Evolutionary conservation across 2,113 vertebrate genomes (phyloP).

Genomic region (Chaetops frenatus): DNA sequence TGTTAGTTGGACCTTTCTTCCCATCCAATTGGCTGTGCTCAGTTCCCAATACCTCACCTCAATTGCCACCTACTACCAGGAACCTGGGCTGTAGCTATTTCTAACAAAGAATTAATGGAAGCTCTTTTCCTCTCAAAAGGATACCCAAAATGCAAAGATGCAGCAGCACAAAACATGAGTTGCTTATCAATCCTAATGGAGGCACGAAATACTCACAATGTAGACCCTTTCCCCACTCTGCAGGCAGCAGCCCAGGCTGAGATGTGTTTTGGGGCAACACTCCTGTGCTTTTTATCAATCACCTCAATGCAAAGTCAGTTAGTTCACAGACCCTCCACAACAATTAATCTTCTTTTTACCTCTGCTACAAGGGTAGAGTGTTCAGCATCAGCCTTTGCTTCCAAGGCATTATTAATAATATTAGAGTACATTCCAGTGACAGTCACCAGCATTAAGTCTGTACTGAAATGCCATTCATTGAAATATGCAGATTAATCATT

Average conservation of each 20-base stretch:
- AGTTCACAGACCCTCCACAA: background rate
- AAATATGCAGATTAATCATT: background rate
- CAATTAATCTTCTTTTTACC: background rate
- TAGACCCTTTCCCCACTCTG: background rate
- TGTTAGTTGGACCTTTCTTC: background rate
- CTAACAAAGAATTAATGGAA: background rate
- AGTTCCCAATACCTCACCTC: background rate
- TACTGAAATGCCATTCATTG: background rate
- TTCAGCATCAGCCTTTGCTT: background rate
- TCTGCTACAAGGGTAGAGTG: background rate
- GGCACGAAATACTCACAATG: accelerated
- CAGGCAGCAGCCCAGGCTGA: background rate
- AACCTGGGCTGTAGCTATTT: background rate
- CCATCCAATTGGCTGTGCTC: background rate
- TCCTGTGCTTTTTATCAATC: background rate
- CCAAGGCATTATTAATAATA: background rate
- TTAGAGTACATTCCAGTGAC: background rate
- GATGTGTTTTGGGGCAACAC: no score
- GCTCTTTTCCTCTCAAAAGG: background rate
- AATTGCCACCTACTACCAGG: background rate
- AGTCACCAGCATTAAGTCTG: background rate
- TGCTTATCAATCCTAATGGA: background rate
- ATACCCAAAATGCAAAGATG: background rate
- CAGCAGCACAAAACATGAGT: background rate
- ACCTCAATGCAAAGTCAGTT: background rate